Evolutionary conservation across 2,113 vertebrate genomes (phyloP).

Genomic region (Pipra filicauda): DNA sequence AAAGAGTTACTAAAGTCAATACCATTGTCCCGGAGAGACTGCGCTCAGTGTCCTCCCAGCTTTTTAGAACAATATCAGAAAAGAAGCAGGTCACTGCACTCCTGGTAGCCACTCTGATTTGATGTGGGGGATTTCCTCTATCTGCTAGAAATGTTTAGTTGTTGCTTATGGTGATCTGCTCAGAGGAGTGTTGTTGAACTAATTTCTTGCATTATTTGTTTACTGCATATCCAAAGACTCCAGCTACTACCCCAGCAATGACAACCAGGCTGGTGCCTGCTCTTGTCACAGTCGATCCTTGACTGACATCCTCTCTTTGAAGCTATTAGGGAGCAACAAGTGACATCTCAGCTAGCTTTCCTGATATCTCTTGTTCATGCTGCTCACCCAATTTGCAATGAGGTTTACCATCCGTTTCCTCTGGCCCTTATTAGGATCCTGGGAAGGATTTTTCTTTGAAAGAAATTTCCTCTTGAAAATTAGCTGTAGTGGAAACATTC

Average conservation of each 20-base stretch:
- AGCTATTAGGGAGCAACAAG: background rate
- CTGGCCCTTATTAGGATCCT: background rate
- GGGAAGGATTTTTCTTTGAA: background rate
- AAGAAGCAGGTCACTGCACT: background rate
- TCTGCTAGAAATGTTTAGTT: background rate
- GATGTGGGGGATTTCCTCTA: background rate
- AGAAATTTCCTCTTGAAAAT: background rate
- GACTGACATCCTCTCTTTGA: background rate
- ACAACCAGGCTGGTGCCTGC: background rate
- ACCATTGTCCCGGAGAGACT: background rate
- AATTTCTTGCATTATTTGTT: background rate
- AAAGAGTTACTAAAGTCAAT: background rate
- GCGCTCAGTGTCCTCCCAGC: background rate
- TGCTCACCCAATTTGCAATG: background rate
- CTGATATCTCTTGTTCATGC: accelerated
- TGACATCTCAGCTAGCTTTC: background rate
- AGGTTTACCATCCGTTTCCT: background rate
- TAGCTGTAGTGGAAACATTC: background rate
- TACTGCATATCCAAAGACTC: background rate
- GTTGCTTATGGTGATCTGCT: background rate
- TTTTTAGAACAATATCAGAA: background rate
- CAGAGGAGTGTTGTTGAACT: background rate
- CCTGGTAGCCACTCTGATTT: background rate
- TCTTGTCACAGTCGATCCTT: background rate
- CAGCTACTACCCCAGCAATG: background rate